Evolutionary conservation across 2,113 vertebrate species (phyloP), one percentile per base, ranked within the genome.

Genomic region (Marcusenius ussheri): DNA sequence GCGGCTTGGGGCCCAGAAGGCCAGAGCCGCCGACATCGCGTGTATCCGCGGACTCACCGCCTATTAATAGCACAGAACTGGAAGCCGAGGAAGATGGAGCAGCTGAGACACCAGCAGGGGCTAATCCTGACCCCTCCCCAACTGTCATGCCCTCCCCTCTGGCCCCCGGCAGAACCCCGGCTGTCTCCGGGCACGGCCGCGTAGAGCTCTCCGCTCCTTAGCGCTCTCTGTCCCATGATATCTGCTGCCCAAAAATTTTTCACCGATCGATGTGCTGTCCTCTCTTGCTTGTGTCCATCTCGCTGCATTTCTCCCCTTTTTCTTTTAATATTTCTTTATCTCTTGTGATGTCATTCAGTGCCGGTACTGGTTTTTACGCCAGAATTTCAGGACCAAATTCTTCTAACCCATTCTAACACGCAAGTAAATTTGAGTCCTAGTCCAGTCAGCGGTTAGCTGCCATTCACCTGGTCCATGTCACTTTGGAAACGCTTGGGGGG

Each of bases 41-140:
- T 51, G 21, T 62, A 27, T 62, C 87, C 8, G 15, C 19, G 21
- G 35, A 88, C 51, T 88, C 42, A 53, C 90, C 56, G 88, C 92
- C 91, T 96, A 95, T 95, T 95, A 94, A 93, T 96, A 95, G 93
- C 93, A 74, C 93, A 94, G 94, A 95, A 94, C 93, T 92, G 90
- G 92, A 95, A 93, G 92, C 94, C 93, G 89, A 92, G 93, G 93
- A 94, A 93, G 93, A 91, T 90, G 90, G 91, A 83, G 91, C 89
- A 93, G 91, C 92, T 91, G 93, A 92, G 93, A 92, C 91, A 93
- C 90, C 93, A 91, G 92, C 56, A 49, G 42, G 88, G 88, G 93
- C 91, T 77, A 91, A 94, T 92, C 87, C 83, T 90, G 87, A 92
- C 92, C 90, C 70, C 47, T 45, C 50, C 27, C 46, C 9, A 15